These are phyloP conservation scores for Drosophila gunungcola DNA, from an alignment of 1,140 invertebrate species.

Conservation along the genomic window DNA sequence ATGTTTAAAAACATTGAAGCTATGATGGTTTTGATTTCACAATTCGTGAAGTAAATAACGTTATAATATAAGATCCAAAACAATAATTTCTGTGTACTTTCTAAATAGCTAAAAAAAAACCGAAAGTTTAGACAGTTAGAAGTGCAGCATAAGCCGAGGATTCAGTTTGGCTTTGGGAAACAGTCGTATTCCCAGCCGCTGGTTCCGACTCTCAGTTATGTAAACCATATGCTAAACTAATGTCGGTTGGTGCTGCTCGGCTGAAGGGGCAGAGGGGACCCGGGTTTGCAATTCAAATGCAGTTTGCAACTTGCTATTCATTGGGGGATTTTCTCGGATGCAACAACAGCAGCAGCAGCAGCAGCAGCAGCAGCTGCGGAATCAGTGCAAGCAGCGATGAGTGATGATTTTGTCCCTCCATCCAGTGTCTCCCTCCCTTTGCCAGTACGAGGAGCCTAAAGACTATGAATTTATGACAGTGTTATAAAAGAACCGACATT, in stretches of 20 bases:
- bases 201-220: conserved; percentile 38
- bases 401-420: conserved; percentile 25
- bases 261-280: not conserved
- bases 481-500: not conserved
- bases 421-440: not conserved
- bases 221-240: conserved; percentile 58
- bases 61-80: not conserved
- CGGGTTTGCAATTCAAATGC: conserved; percentile 55
- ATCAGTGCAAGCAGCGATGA: conserved; percentile 45
- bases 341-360: conserved; percentile 4
- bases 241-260: conserved; percentile 26
- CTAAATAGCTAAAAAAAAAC: conserved; percentile 1
- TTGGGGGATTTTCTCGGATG: conserved; percentile 43
- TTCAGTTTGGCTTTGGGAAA: conserved; percentile 49
- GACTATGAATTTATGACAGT: not conserved
- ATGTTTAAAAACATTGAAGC: too few species aligned
- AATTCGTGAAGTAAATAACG: too few species aligned
- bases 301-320: conserved; percentile 50
- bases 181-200: conserved; percentile 22
- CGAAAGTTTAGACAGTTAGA: conserved; percentile 50
- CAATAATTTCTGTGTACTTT: conserved; percentile 1
- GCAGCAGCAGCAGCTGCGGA: conserved; percentile 1
- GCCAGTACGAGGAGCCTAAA: not conserved
- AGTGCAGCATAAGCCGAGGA: conserved; percentile 59
- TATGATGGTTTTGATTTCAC: too few species aligned